Evolutionary conservation across 2,888 invertebrate genomes (phyloP), one percentile per base, ranked within the genome.

Genomic region (Caenorhabditis zanzibari): DNA sequence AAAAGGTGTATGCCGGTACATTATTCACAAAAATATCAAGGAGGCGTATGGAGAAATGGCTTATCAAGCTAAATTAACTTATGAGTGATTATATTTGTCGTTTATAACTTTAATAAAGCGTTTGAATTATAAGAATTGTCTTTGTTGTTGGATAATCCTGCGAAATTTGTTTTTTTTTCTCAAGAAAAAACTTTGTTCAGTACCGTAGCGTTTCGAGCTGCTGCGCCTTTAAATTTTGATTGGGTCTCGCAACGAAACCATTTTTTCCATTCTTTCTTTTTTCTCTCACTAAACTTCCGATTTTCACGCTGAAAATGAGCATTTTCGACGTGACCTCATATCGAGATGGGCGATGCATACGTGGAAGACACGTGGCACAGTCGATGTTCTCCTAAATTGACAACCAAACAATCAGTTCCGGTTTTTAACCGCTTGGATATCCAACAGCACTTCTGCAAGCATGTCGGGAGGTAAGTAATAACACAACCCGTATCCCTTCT

Each of bases 381-480:
- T 76, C 61, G 52, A 76, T 52, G n/a, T 26, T 16, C 61, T 0
- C 16, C 19, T 44, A n/a, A 79, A 64, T 47, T 26, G 63, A 1
- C 56, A 26, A 28, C 1, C n/a, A 44, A 32, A 35, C 9, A 24
- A 35, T 72, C 79, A 72, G 71, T 72, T 79, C 38, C 47, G 71
- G 64, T 56, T 44, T 52, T 56, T n/a, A 22, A 71, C 71, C 72
- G 64, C 54, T 79, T 64, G 64, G 58, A 64, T 63, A 64, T 47
- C 56, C 56, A 64, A 41, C 72, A 64, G 63, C 72, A 71, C 72
- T 72, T 54, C 72, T 76, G 76, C 72, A 54, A 73, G 24, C 64
- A 82, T 82, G 82, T 74, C 82, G 61, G 82, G 69, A 82, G 82
- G 82, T 82, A 10, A 41, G 76, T n/a, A n/a, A n/a, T 81, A 71